Base-by-base conservation (phyloP, 2,888 invertebrate genomes). In the Rhodophaea formosa region DNA sequence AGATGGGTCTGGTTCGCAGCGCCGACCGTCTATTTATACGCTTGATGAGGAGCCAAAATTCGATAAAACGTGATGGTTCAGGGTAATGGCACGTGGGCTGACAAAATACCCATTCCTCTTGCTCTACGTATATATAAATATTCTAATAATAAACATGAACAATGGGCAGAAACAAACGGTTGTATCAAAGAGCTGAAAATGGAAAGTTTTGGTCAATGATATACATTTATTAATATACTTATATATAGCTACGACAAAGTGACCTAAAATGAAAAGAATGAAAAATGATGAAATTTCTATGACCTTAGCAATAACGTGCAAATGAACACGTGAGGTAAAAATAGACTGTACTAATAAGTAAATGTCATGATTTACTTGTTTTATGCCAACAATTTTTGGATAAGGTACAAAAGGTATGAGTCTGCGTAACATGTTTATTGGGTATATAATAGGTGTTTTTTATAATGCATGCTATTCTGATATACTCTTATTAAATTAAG, bases 21-120 rank as follows among this genome's bases (percentile, higher is more conserved):
- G 75, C 74, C 71, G 74, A 62, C 57, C 57, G 58, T 66, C 62
- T 79, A 73, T 77, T 77, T 70, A 63, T 71, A 75, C 32, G 59
- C 62, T 80, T 81, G 82, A 82, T 77, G 70, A 65, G 66, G 77
- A 71, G 86, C 87, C 86, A 86, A 83, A 79, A 74, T 79, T 80
- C 71, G 68, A 83, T 85, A 82, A 85, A 86, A 82, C 78, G 76
- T 82, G 76, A 82, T 81, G 79, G 79, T 80, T 80, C 73, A 72
- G 72, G 70, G 72, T 71, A 69, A 75, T 39, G 70, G 69, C 79
- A 80, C 82, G 83, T 84, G 82, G 81, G 81, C 56, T 32, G 79
- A 63, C 72, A 77, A 49, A 49, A 8, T n/a, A 29, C 14, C 30
- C 32, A 49, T 49, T 49, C 46, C 29, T 29, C 29, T 29, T 15